These are phyloP conservation scores for Caenorhabditis inopinata DNA, from an alignment of 1,140 invertebrate species.

Conservation along the genomic window DNA sequence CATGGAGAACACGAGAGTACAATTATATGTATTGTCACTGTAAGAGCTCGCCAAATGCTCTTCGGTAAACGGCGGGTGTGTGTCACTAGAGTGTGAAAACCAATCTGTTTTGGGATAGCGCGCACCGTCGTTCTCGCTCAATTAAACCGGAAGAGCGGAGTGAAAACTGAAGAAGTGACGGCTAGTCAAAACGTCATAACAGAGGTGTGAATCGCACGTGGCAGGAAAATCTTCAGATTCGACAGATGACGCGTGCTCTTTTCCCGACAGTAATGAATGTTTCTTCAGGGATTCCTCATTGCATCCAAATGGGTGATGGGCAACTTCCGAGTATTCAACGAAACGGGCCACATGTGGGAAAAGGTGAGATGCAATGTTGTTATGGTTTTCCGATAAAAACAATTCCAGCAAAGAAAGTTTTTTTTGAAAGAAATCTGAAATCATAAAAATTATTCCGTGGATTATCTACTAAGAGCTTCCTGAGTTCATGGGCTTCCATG, in stretches of 20 bases:
- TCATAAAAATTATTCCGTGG: no score
- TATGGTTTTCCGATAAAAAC: no score
- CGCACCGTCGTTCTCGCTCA: not conserved
- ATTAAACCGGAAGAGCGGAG: not conserved
- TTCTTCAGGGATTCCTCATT: conserved; percentile 72
- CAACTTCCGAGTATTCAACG: conserved; percentile 79
- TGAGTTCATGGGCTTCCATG: no score
- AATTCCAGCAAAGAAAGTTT: no score
- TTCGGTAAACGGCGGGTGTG: not conserved
- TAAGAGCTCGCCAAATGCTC: not conserved
- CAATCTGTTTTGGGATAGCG: not conserved
- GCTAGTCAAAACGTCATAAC: not conserved
- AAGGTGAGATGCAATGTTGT: conserved; percentile 46
- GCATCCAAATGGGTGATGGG: conserved; percentile 79
- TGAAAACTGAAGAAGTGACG: not conserved
- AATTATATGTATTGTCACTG: conserved; percentile 2
- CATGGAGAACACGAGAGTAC: not conserved
- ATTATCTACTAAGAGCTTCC: no score
- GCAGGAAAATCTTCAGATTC: not conserved
- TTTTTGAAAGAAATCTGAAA: no score
- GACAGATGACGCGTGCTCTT: not conserved
- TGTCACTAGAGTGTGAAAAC: conserved; percentile 24
- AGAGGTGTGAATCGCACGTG: not conserved
- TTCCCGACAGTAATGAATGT: no score
- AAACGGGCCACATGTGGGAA: conserved; percentile 72